Conservation (phyloP, 2,797 vertebrate species). For the Mormyrops boulengeri region DNA sequence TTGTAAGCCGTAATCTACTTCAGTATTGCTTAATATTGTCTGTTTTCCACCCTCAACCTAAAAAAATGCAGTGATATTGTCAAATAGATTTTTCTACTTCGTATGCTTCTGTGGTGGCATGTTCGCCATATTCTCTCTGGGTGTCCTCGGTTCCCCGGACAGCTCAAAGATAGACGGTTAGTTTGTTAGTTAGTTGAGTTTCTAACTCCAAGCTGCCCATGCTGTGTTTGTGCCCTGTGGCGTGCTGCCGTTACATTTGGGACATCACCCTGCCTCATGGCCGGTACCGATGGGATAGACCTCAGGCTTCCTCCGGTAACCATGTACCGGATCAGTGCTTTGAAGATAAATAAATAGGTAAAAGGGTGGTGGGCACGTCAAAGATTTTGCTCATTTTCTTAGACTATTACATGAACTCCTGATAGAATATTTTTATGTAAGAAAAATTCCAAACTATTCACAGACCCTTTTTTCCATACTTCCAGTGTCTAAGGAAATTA, state of each 20-base stretch:
- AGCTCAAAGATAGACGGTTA: neutral
- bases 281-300: neutral
- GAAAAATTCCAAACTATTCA: neutral
- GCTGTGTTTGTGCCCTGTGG: neutral
- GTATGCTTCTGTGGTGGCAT: constrained; percentile 14
- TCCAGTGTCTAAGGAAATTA: neutral
- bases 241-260: too few relatives aligned
- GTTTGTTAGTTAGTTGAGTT: neutral
- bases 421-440: neutral
- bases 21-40: constrained; percentile 60
- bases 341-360: neutral
- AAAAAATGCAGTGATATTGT: neutral
- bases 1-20: constrained; percentile 64
- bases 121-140: neutral
- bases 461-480: neutral
- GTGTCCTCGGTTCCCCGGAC: neutral
- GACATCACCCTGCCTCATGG: neutral
- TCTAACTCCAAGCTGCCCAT: neutral
- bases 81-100: constrained; percentile 25
- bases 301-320: neutral
- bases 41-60: constrained; percentile 29
- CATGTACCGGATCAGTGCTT: neutral
- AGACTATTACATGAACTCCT: neutral
- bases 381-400: neutral
- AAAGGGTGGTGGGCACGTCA: neutral